phyloP scores from a whole-genome alignment of 1,140 invertebrate genomes.

The Drosophila orena region DNA sequence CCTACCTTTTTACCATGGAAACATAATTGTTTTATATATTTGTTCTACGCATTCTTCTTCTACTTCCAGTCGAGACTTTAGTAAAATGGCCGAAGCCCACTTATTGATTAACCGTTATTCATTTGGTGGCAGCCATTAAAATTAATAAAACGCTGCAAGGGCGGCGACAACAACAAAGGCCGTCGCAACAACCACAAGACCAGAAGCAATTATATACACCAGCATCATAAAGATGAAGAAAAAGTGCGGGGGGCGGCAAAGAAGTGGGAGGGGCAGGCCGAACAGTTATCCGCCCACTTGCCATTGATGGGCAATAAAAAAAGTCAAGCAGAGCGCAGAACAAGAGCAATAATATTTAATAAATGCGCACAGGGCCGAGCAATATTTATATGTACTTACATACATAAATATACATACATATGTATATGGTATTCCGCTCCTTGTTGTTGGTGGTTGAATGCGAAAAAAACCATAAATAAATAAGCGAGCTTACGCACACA shows the following conservation, averaged over 20 bases:
- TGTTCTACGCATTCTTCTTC: too few relatives aligned
- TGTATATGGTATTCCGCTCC: slow-evolving; percentile 39
- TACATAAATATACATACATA: not conserved
- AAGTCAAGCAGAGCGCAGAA: slow-evolving; percentile 72
- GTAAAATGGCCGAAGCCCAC: slow-evolving; percentile 25
- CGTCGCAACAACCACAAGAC: slow-evolving; percentile 20
- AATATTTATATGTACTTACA: slow-evolving; percentile 18
- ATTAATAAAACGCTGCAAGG: slow-evolving; percentile 70
- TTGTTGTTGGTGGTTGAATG: slow-evolving; percentile 68
- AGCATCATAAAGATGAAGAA: slow-evolving; percentile 18
- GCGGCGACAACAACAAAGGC: slow-evolving; percentile 9
- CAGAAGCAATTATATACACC: slow-evolving; percentile 30
- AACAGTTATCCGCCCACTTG: slow-evolving; percentile 31
- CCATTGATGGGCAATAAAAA: slow-evolving; percentile 70
- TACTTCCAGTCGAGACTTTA: not conserved
- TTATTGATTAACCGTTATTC: slow-evolving; percentile 78
- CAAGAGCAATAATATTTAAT: slow-evolving; percentile 83
- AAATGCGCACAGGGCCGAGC: slow-evolving; percentile 58
- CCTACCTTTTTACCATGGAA: not conserved
- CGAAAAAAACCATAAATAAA: slow-evolving; percentile 77
- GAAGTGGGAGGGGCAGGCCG: not conserved
- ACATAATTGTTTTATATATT: not conserved
- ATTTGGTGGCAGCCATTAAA: slow-evolving; percentile 58
- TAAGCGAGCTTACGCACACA: slow-evolving; percentile 47
- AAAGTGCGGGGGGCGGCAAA: not conserved